Evolutionary conservation across 2,113 vertebrate species (phyloP), one percentile per base, ranked within the genome.

Genomic region (Ochotona princeps): DNA sequence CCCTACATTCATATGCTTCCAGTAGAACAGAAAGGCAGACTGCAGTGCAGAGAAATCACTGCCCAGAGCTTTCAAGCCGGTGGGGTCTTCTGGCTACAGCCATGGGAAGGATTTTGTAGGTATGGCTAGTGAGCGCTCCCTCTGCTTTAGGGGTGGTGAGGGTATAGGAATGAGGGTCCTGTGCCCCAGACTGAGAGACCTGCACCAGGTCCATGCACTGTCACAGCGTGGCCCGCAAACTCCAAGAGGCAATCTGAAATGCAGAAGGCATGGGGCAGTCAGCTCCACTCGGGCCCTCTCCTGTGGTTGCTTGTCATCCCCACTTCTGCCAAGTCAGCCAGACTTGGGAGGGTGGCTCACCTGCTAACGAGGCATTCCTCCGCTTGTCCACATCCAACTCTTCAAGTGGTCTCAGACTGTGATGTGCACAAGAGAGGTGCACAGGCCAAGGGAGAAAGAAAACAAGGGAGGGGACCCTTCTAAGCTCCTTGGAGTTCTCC

Each of bases 261-360:
- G 2, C 32, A 8, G 54, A 18, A 12, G 7, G 35, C 38, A 15
- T 23, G 23, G 26, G 28, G 28, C 74, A 47, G 54, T 17, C 10
- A 3, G 7, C n/a, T 13, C 47, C 7, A 32, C 8, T 12, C 32
- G 67, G 84, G 79, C 54, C 17, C 73, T 44, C n/a, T 0, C 2
- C 32, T 0, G 23, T 7, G 38, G 20, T 74, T 47, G 13, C 5
- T 35, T 75, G 3, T 0, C n/a, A 1, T 8, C 25, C 47, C 35
- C 67, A 32, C 28, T 32, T n/a, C 17, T 12, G 75, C 60, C 32
- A 38, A 32, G 8, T 17, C 67, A 8, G 20, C 82, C 61, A 28
- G 47, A n/a, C 35, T 54, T 12, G 0, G 28, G 14, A 89, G 84
- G 75, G 51, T 32, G 2, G 23, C 26, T 38, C 49, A 23, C 38